Conservation (phyloP, 2,113 vertebrate species). For the Neofelis nebulosa region DNA sequence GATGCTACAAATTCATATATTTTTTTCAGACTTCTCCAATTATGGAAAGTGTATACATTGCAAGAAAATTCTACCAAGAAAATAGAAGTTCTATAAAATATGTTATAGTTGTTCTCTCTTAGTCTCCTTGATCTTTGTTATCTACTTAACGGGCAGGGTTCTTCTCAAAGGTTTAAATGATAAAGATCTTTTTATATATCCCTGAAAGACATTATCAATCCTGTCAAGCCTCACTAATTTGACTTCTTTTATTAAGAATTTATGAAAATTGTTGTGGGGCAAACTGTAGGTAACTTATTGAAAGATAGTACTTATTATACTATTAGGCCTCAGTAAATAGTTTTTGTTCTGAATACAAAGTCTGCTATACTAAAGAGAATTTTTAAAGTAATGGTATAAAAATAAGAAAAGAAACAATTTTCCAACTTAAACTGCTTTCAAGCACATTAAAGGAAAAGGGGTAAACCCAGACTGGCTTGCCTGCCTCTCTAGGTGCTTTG, state of each 20-base stretch:
- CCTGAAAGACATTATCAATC: background rate
- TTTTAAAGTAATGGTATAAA: conserved; percentile 23
- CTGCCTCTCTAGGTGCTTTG: background rate
- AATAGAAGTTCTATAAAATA: background rate
- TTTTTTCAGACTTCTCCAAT: conserved; percentile 15
- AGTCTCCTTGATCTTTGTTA: background rate
- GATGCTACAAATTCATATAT: background rate
- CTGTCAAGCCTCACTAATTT: conserved; percentile 15
- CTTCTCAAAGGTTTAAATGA: conserved; percentile 39
- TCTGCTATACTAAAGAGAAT: conserved; percentile 1
- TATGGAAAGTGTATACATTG: background rate
- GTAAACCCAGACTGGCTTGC: background rate
- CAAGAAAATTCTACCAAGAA: conserved; percentile 24
- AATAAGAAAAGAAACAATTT: conserved; percentile 10
- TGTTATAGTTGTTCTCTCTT: background rate
- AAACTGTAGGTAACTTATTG: conserved; percentile 10
- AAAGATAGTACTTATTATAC: background rate
- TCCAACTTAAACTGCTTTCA: conserved; percentile 50
- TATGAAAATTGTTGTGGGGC: background rate
- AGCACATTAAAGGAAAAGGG: background rate
- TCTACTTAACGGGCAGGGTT: background rate
- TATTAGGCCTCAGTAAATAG: background rate
- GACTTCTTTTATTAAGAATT: conserved; percentile 24
- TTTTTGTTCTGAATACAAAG: conserved; percentile 21
- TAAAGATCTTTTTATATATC: background rate